A percentile compares a stretch with the other conserved stretches of the same genome.
phyloP scores from a whole-genome alignment of 2,797 vertebrate species.

The Manis javanica region DNA sequence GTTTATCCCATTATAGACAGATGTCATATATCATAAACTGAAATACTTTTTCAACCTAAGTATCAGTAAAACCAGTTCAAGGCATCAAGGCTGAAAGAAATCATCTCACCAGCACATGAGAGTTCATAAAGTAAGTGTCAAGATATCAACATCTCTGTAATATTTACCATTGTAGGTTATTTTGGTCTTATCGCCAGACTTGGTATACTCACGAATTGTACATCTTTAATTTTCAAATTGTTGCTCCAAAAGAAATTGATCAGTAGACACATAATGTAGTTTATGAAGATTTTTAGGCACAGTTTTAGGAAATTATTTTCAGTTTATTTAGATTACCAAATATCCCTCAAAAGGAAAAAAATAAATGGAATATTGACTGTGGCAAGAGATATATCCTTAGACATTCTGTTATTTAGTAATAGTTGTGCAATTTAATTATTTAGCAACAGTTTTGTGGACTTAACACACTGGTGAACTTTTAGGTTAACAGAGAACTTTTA shows the following conservation, averaged over 20 bases:
- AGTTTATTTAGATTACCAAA: neutral
- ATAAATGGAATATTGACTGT: neutral
- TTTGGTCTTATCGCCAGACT: neutral
- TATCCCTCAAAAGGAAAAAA: neutral
- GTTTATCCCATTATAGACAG: neutral
- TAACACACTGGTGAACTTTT: constrained; percentile 82
- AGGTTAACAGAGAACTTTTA: constrained; percentile 73
- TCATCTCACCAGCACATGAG: neutral
- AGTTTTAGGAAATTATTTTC: neutral
- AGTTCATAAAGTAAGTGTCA: neutral
- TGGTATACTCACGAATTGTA: neutral
- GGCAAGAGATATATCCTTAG: neutral
- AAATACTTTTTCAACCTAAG: neutral
- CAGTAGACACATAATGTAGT: neutral
- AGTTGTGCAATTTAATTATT: constrained; percentile 61
- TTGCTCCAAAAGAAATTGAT: neutral
- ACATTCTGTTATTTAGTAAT: constrained; percentile 65
- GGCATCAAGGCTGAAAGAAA: neutral
- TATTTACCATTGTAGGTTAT: neutral
- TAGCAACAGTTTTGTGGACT: constrained; percentile 65
- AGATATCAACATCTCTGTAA: neutral
- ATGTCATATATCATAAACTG: neutral
- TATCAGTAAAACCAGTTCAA: neutral
- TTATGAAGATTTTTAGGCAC: neutral
- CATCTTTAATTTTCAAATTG: neutral